Evolutionary conservation across 2,888 invertebrate species (phyloP).

Genomic region (Euspilapteryx auroguttella): DNA sequence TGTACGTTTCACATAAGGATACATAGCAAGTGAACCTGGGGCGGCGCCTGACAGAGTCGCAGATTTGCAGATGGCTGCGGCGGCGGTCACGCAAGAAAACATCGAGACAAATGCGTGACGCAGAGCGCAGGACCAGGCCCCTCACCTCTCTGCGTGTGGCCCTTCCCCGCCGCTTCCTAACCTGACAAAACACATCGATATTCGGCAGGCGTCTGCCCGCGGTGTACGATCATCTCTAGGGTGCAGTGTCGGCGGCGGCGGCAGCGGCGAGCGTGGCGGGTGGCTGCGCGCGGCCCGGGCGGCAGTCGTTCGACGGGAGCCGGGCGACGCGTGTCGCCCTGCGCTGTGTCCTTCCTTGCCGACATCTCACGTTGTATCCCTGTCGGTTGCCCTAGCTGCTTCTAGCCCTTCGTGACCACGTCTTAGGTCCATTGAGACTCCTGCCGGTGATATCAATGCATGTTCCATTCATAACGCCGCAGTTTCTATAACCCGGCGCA

Average conservation of each 20-base stretch:
- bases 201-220: slow-evolving; percentile 11
- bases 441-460: slow-evolving; percentile 21
- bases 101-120: slow-evolving; percentile 37
- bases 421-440: too few species aligned
- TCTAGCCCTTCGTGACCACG: too few species aligned
- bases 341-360: neutral
- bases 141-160: slow-evolving; percentile 17
- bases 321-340: slow-evolving; percentile 22
- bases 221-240: slow-evolving; percentile 14
- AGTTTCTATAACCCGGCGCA: too few species aligned
- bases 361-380: neutral
- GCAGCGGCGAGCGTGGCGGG: slow-evolving; percentile 27
- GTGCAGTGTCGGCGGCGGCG: slow-evolving; percentile 24
- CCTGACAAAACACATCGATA: slow-evolving; percentile 50
- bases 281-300: slow-evolving; percentile 43
- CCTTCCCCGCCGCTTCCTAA: slow-evolving; percentile 16
- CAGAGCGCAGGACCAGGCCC: slow-evolving; percentile 51
- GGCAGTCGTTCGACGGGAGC: slow-evolving; percentile 28
- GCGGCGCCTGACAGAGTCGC: too few species aligned
- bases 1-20: too few species aligned
- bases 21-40: too few species aligned
- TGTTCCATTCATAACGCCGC: slow-evolving; percentile 32
- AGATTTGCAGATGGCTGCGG: too few species aligned
- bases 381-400: too few species aligned
- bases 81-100: too few species aligned